Percentiles rank a stretch among this genome's conserved stretches.
These are phyloP conservation scores for Platerodrilus igneus DNA, from an alignment of 2,888 invertebrate genomes.

Conservation along the genomic window DNA sequence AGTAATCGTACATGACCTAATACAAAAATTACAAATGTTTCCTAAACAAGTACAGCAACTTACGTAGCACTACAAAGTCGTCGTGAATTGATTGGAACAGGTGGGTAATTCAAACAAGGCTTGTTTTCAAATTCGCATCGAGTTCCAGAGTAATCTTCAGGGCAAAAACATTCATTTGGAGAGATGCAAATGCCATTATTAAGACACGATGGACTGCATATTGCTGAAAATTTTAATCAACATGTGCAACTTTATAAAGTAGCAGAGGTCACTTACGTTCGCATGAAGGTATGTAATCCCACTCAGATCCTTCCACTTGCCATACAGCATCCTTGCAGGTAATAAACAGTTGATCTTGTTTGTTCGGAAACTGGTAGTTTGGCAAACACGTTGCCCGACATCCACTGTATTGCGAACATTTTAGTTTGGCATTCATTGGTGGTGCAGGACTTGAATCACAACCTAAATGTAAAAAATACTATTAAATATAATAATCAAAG, in stretches of 20 bases:
- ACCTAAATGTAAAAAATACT: too few species aligned
- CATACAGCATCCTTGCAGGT: conserved; percentile 51
- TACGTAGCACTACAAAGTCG: conserved; percentile 63
- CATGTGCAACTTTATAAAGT: too few species aligned
- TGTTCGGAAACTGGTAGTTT: conserved; percentile 54
- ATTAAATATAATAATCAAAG: too few species aligned
- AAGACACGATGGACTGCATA: conserved; percentile 69
- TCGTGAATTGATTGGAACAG: conserved; percentile 61
- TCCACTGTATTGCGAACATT: conserved; percentile 46
- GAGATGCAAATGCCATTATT: conserved; percentile 77
- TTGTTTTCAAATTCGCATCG: conserved; percentile 71
- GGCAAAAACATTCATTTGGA: conserved; percentile 72
- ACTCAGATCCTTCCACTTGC: conserved; percentile 48
- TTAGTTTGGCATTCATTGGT: conserved; percentile 41
- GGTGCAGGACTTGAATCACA: too few species aligned
- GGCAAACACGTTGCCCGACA: conserved; percentile 52
- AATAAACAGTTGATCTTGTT: conserved; percentile 48
- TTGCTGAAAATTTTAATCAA: conserved; percentile 52
- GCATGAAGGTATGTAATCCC: conserved; percentile 55
- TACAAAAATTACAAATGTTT: conserved; percentile 24
- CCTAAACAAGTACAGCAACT: conserved; percentile 44
- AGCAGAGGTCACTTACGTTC: conserved; percentile 53
- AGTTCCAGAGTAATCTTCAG: conserved; percentile 65
- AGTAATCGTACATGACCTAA: conserved; percentile 62
- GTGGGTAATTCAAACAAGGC: conserved; percentile 64